These are phyloP conservation scores for Propithecus deckenii DNA, from an alignment of 2,797 vertebrate species.

Conservation along the genomic window DNA sequence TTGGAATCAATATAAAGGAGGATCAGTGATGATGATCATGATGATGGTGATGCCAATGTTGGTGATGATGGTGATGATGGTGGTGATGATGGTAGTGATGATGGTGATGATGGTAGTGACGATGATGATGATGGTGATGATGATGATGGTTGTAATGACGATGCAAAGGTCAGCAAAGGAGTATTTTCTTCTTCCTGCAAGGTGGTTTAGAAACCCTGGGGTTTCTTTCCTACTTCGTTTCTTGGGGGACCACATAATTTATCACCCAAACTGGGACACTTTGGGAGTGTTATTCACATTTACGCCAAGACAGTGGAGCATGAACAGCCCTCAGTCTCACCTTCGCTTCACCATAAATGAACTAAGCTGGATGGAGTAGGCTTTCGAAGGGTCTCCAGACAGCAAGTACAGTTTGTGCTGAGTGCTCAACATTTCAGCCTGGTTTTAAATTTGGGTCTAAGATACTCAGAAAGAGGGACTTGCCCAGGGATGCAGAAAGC, in stretches of 20 bases:
- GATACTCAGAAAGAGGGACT: neutral
- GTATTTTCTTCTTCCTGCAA: neutral
- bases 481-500: neutral
- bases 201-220: neutral
- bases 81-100: accelerated
- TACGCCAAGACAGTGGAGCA: accelerated
- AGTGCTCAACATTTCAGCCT: too few species aligned
- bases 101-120: accelerated
- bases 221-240: neutral
- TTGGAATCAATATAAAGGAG: neutral
- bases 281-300: neutral
- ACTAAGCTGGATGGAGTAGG: too few species aligned
- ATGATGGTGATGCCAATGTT: accelerated
- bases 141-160: neutral
- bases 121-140: accelerated
- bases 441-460: neutral
- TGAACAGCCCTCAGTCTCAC: accelerated
- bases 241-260: neutral
- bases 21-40: accelerated
- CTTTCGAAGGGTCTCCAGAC: neutral
- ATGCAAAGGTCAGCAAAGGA: neutral
- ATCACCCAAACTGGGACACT: neutral
- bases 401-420: neutral
- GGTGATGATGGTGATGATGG: accelerated
- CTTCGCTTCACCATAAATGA: neutral